Evolutionary conservation across 1,140 invertebrate genomes (phyloP).

Genomic region (Manduca sexta): DNA sequence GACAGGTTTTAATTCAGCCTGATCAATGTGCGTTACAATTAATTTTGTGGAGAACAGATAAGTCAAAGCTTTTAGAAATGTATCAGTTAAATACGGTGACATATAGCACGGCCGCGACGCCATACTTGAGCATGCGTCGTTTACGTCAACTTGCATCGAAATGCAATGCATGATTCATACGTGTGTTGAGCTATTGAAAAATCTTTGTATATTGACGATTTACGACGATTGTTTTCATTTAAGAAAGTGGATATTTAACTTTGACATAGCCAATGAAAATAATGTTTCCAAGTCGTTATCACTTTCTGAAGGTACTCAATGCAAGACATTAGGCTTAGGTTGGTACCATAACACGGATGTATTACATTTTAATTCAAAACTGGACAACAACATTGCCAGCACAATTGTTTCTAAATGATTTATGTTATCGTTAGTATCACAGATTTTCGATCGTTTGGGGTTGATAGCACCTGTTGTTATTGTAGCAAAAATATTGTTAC

Average conservation of each 20-base stretch:
- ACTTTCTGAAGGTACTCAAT: background rate
- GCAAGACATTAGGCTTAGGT: background rate
- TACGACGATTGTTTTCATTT: background rate
- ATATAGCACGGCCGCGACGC: background rate
- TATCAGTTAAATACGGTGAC: background rate
- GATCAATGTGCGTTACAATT: no score
- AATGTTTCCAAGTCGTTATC: background rate
- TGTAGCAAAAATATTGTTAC: slow-evolving; percentile 22
- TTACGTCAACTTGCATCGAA: background rate
- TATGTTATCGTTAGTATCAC: slow-evolving; percentile 27
- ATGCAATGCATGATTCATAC: background rate
- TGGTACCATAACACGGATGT: background rate
- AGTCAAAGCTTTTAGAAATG: no score
- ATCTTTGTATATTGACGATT: background rate
- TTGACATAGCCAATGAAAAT: background rate
- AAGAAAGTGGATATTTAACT: background rate
- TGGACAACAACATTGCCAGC: background rate
- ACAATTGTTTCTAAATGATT: slow-evolving; percentile 18
- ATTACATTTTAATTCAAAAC: background rate
- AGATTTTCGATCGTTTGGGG: slow-evolving; percentile 28
- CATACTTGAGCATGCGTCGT: background rate
- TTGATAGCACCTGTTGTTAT: slow-evolving; percentile 18
- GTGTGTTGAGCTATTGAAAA: background rate
- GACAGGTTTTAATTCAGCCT: no score
- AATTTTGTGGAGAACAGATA: no score